These are phyloP conservation scores for Trinorchestia longiramus DNA, from an alignment of 1,140 invertebrate species.

Conservation along the genomic window DNA sequence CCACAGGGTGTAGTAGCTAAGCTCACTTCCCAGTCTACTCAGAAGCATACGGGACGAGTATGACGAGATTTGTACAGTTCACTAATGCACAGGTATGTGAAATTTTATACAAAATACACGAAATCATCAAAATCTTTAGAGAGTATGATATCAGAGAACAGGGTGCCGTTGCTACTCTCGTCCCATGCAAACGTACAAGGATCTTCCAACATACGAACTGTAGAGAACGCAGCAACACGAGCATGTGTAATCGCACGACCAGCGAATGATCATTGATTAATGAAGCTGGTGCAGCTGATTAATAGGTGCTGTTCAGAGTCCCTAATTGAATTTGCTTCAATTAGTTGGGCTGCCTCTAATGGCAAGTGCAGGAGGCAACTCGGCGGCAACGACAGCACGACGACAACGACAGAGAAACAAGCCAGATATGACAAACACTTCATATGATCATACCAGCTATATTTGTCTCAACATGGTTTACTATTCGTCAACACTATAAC, in stretches of 20 bases:
- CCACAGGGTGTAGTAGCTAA: no score
- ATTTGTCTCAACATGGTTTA: not conserved
- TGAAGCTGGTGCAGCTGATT: not conserved
- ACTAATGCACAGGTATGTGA: no score
- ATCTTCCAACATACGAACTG: not conserved
- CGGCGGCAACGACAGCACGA: not conserved
- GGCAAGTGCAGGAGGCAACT: not conserved
- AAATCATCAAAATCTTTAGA: no score
- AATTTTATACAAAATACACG: no score
- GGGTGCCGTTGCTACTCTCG: no score
- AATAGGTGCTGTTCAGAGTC: not conserved
- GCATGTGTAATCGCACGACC: not conserved
- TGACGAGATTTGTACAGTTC: no score
- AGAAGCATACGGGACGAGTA: no score
- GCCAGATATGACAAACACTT: not conserved
- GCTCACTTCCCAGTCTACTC: no score
- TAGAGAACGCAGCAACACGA: not conserved
- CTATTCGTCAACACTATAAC: no score
- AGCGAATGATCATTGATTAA: slow-evolving; percentile 9
- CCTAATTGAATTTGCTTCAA: slow-evolving; percentile 9
- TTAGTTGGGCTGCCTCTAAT: not conserved
- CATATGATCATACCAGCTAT: not conserved
- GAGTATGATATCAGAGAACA: not conserved
- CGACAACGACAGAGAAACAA: no score
- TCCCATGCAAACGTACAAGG: not conserved